These are phyloP conservation scores for Lepidostoma basale DNA, from an alignment of 1,140 invertebrate genomes.

Conservation along the genomic window DNA sequence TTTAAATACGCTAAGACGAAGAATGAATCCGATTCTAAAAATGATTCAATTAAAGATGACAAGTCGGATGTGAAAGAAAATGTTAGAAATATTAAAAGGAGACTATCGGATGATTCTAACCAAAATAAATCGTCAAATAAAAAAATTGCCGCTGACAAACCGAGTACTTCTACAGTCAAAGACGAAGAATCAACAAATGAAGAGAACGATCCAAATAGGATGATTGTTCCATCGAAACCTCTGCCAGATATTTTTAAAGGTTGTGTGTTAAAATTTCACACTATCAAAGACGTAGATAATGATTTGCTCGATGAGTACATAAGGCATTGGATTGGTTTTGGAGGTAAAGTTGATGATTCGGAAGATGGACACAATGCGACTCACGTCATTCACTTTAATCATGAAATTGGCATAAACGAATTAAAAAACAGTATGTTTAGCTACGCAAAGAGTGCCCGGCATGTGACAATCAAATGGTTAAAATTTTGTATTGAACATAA, in stretches of 20 bases:
- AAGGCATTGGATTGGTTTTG: constrained; percentile 62
- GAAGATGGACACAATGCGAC: constrained; percentile 54
- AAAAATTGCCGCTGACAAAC: neutral
- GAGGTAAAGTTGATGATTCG: constrained; percentile 55
- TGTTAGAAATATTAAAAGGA: constrained; percentile 29
- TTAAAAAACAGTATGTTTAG: constrained; percentile 51
- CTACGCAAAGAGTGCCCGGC: constrained; percentile 53
- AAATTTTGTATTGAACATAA: constrained; percentile 57
- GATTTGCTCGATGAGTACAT: constrained; percentile 52
- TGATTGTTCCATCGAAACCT: neutral
- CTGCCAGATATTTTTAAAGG: constrained; percentile 48
- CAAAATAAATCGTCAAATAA: constrained; percentile 43
- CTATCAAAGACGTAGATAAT: constrained; percentile 51
- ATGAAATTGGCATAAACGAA: constrained; percentile 51
- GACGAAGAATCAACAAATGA: neutral
- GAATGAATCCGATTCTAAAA: no score
- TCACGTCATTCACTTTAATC: constrained; percentile 58
- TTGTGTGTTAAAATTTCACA: constrained; percentile 53
- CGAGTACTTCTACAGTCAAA: neutral
- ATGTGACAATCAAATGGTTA: constrained; percentile 62
- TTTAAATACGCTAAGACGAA: no score
- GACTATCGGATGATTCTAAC: constrained; percentile 42
- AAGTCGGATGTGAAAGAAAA: constrained; percentile 38
- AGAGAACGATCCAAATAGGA: neutral
- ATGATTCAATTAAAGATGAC: constrained; percentile 11